These are phyloP conservation scores for Thomomys bottae DNA, from an alignment of 2,113 vertebrate genomes.

Conservation along the genomic window DNA sequence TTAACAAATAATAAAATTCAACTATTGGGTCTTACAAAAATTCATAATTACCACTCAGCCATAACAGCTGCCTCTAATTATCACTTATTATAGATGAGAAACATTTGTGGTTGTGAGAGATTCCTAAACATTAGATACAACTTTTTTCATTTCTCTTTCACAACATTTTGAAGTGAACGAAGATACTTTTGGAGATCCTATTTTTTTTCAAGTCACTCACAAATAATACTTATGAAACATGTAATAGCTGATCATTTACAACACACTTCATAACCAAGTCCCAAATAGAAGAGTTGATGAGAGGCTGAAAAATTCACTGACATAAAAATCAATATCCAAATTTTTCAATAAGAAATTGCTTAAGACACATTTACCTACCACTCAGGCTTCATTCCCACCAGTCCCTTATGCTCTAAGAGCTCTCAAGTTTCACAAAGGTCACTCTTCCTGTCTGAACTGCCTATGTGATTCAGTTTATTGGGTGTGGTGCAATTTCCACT, in stretches of 20 bases:
- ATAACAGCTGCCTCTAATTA: neutral
- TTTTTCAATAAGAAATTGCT: neutral
- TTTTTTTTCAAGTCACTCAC: slow-evolving; percentile 12
- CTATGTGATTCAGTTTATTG: neutral
- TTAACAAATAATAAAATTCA: slow-evolving; percentile 42
- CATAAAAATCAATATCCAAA: neutral
- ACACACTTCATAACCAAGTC: neutral
- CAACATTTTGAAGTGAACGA: slow-evolving; percentile 31
- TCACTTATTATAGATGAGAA: neutral
- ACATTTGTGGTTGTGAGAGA: neutral
- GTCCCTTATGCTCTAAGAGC: neutral
- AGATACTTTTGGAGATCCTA: neutral
- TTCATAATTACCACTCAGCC: neutral
- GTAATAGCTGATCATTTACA: neutral
- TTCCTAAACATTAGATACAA: neutral
- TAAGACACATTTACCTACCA: neutral
- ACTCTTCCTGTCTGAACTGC: neutral
- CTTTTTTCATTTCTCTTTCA: neutral
- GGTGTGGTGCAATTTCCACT: neutral
- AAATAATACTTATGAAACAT: neutral
- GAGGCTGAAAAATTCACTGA: neutral
- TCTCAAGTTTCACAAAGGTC: neutral
- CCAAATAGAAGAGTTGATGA: neutral
- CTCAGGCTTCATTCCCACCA: neutral
- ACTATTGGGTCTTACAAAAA: neutral